Evolutionary conservation across 2,113 vertebrate species (phyloP), one percentile per base, ranked within the genome.

Genomic region (Xyrauchen texanus): DNA sequence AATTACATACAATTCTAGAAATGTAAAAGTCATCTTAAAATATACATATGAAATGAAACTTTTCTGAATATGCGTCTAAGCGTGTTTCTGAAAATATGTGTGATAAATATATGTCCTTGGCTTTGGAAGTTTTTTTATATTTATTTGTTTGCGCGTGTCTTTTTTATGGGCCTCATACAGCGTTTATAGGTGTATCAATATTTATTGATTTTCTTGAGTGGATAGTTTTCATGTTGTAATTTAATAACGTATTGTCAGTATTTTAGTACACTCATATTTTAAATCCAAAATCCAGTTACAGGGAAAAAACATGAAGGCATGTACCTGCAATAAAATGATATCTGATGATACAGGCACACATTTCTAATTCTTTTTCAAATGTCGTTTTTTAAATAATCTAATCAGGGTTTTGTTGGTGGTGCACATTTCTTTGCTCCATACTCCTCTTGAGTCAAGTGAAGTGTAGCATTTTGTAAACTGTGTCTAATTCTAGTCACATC

Each of bases 401-500:
- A 34, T 49, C 58, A 74, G n/a, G 62, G 49, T 65, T 15, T 76
- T 76, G 60, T 8, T 52, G 62, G 8, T 10, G 13, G 13, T 53
- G 49, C 49, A 34, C 21, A 49, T 79, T 68, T 82, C 51, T 55
- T 58, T 49, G 42, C n/a, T 46, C 7, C 13, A 12, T 71, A 88
- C 94, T 92, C 88, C 90, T 34, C 21, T 92, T 34, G 82, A 87
- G 83, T 88, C 92, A 93, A 95, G 93, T 94, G 93, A 95, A 97
- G 95, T 96, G 94, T 94, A 96, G 94, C 93, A 93, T 97, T 96
- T 95, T 95, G 93, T 96, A 95, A 97, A 96, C 95, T 96, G 94
- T 95, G 94, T 94, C 95, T 95, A 95, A 96, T 96, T 96, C 95
- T 93, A 89, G 91, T 95, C 94, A 97, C 96, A 98, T 99, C 96